A percentile compares a stretch with the other conserved stretches of the same genome.
Conservation (phyloP, 2,113 vertebrate species). For the Speoplatyrhinus poulsoni region DNA sequence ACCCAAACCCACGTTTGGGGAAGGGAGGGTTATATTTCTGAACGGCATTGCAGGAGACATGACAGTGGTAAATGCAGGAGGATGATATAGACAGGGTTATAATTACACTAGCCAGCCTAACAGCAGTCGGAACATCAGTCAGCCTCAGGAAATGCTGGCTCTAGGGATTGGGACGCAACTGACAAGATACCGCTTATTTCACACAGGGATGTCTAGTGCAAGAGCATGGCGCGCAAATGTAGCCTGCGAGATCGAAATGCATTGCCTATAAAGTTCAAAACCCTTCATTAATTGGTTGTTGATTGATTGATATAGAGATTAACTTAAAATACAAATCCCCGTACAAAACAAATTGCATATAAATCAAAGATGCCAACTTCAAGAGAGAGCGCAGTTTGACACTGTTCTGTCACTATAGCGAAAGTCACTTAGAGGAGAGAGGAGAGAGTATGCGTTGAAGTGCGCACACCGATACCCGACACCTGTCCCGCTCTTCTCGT, state of each 20-base stretch:
- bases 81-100: slow-evolving; percentile 1
- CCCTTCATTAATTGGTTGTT: no score
- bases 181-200: slow-evolving; percentile 19
- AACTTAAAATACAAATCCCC: no score
- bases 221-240: neutral
- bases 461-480: slow-evolving; percentile 31
- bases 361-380: no score
- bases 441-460: no score
- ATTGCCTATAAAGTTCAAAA: no score
- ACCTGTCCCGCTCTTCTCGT: slow-evolving; percentile 24
- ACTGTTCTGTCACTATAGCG: neutral
- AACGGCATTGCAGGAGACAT: neutral
- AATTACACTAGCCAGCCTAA: slow-evolving; percentile 7
- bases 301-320: no score
- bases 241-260: no score
- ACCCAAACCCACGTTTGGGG: neutral
- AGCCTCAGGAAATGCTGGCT: neutral
- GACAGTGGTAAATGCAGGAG: neutral
- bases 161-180: neutral
- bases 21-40: neutral
- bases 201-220: slow-evolving; percentile 10
- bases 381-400: no score
- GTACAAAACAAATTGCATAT: no score
- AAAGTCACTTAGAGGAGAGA: neutral
- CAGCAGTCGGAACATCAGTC: slow-evolving; percentile 19